Conservation (phyloP, 2,888 invertebrate species). For the Xanthia icteritia region DNA sequence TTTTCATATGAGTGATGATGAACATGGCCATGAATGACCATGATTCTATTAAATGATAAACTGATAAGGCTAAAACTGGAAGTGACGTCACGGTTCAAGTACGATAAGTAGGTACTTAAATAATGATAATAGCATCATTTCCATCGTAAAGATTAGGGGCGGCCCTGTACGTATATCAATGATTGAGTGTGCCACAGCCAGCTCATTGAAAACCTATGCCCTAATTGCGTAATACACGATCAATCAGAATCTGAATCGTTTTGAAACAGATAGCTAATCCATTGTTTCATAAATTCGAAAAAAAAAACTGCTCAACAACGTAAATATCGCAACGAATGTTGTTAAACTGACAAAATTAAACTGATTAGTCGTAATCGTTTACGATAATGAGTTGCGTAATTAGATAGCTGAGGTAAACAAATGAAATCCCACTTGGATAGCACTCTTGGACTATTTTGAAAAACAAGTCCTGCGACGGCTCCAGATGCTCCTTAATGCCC, state of each 20-base stretch:
- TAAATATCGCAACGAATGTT: too few species aligned
- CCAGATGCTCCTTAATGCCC: neutral
- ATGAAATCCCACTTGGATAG: too few species aligned
- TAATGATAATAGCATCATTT: constrained; percentile 5
- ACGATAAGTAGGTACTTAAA: neutral
- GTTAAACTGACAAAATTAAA: too few species aligned
- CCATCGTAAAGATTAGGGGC: neutral
- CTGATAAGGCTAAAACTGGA: constrained; percentile 10
- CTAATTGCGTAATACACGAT: too few species aligned
- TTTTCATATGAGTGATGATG: neutral
- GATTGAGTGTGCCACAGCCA: neutral
- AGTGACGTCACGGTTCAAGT: neutral
- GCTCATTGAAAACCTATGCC: neutral
- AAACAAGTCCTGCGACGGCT: too few species aligned
- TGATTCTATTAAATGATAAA: constrained; percentile 4
- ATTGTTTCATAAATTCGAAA: too few species aligned
- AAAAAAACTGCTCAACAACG: too few species aligned
- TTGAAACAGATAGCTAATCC: too few species aligned
- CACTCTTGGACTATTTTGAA: too few species aligned
- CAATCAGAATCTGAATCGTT: too few species aligned
- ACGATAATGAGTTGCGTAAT: too few species aligned
- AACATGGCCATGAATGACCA: neutral
- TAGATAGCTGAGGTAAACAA: neutral
- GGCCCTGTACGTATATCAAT: neutral
- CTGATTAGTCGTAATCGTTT: too few species aligned